These are phyloP conservation scores for Ageneiosus marmoratus DNA, from an alignment of 2,113 vertebrate species.

Conservation along the genomic window DNA sequence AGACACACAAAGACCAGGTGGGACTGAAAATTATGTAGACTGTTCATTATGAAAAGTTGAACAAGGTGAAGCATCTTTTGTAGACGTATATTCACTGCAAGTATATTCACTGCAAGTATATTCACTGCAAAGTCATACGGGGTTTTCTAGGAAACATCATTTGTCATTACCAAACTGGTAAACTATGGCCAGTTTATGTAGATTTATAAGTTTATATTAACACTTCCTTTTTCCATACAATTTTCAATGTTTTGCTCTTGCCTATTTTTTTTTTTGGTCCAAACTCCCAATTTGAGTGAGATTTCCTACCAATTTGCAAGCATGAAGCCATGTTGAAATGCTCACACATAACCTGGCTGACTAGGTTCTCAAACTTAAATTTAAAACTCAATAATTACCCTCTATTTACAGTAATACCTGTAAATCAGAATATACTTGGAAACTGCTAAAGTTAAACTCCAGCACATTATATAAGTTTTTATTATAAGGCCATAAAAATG, in stretches of 20 bases:
- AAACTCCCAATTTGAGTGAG: too few species aligned
- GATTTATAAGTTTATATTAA: not conserved
- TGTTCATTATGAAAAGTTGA: not conserved
- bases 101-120: not conserved
- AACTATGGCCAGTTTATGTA: not conserved
- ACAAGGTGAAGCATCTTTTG: not conserved
- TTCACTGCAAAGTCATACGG: not conserved
- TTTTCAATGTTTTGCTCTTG: not conserved
- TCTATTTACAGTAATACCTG: not conserved
- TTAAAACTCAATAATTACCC: not conserved
- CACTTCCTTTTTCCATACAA: not conserved
- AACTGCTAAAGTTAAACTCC: not conserved
- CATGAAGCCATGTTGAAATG: not conserved
- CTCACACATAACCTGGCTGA: not conserved
- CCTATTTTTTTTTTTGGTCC: too few species aligned
- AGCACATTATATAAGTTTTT: too few species aligned
- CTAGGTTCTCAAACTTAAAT: not conserved
- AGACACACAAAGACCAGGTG: not conserved
- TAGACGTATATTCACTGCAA: too few species aligned
- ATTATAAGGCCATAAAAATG: conserved; percentile 45
- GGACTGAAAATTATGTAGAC: not conserved
- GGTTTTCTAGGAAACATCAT: not conserved
- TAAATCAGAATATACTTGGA: not conserved
- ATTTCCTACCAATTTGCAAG: too few species aligned
- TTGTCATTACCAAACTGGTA: not conserved